Evolutionary conservation across 1,140 invertebrate species (phyloP), one percentile per base, ranked within the genome.

Genomic region (Drosophila mayri): DNA sequence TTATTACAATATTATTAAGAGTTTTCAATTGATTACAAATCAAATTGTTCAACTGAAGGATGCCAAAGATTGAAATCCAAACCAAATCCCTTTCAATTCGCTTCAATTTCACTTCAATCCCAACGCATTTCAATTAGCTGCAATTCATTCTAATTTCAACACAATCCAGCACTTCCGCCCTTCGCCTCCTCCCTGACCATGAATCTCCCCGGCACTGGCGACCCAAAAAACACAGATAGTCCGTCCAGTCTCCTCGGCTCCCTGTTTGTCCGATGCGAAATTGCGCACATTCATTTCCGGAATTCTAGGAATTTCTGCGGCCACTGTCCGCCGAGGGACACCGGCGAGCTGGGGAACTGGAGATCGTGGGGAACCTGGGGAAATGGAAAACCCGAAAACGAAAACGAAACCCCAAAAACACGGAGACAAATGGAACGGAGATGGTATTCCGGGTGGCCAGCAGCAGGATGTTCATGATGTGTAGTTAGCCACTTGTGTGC

Each of bases 221-320:
- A 52, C 38, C 66, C 67, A 28, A 57, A 71, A 64, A 50, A 30
- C 16, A 32, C n/a, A 73, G 59, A 72, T 72, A 79, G 82, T 81
- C n/a, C n/a, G n/a, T n/a, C 70, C 38, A 1, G 10, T 30, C 20
- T 38, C 65, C 57, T 50, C 46, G 49, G 38, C 20, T 18, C 32
- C 12, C 25, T 47, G 47, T 74, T 61, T 57, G 49, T 14, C 49
- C 40, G 47, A 35, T 60, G 67, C 78, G 30, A 81, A 81, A 86
- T 81, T 81, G 79, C 75, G 75, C 62, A 81, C 75, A 86, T 86
- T 86, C 70, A 85, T 85, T 85, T 85, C 82, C 82, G 78, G 76
- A 68, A 68, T 81, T 40, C 82, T 44, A 35, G 55, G 68, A 67
- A 65, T 59, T 62, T 58, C 52, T 50, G 32, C 46, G 60, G 52